Base-by-base conservation (phyloP, 2,888 invertebrate genomes). In the Ectropis crepuscularia region DNA sequence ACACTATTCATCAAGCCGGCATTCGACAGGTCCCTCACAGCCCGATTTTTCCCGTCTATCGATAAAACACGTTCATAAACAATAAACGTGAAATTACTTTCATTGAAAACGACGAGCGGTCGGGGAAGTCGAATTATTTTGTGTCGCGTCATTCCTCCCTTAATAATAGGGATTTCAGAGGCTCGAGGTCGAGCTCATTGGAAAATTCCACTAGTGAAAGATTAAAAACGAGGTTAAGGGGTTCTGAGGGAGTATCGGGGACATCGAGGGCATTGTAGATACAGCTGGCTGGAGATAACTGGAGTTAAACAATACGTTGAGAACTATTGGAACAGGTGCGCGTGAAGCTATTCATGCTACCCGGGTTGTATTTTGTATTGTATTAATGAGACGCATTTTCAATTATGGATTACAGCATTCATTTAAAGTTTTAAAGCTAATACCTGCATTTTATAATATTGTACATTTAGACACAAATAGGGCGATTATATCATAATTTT, bases 71-170 rank as follows among this genome's bases (percentile, higher is more conserved):
- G 55, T 65, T 57, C 68, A 65, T 72, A 76, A 72, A 73, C 72
- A 74, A 75, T 71, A 60, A 61, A 71, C 61, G 59, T 41, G 51
- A 61, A 69, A 62, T 78, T 72, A 72, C 74, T 74, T 70, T 69
- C 72, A 55, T 64, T 65, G 65, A 64, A 57, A 63, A 67, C 49
- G 58, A 57, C 65, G 63, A 63, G 55, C 61, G 61, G 53, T 53
- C 50, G 42, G 55, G 47, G 50, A 57, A 61, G 57, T 57, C 53
- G 63, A 63, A 61, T 65, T 63, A 65, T 61, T 65, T 53, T 49
- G 55, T 50, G 61, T 58, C 54, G 55, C 55, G 64, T 60, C 61
- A 61, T 59, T 62, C 50, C 57, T 53, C 54, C 57, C 48, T 57
- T 61, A 60, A 65, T 65, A 65, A 57, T 53, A 53, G 57, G 53